phyloP scores from a whole-genome alignment of 2,113 vertebrate genomes.

The Prochilodus magdalenae region DNA sequence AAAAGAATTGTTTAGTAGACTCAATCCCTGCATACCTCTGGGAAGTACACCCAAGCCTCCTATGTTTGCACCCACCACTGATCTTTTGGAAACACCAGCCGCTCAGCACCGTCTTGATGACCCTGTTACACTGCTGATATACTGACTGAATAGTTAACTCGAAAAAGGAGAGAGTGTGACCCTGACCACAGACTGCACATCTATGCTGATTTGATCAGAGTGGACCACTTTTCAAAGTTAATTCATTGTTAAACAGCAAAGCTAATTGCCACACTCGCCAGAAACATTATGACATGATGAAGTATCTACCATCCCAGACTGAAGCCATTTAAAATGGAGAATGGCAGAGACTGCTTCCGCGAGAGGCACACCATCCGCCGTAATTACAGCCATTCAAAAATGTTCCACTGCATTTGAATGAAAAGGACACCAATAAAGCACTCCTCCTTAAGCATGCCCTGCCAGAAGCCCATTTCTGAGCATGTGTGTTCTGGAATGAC shows the following conservation, averaged over 20 bases:
- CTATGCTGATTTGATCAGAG: not conserved
- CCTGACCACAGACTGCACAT: not conserved
- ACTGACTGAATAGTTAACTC: not conserved
- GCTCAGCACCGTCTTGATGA: not conserved
- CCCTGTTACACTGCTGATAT: not conserved
- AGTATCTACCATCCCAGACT: not conserved
- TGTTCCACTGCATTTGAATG: constrained; percentile 29
- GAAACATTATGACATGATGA: constrained; percentile 4
- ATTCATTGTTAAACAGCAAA: not conserved
- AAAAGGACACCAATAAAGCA: constrained; percentile 38
- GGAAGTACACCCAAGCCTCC: too few species aligned
- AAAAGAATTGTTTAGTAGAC: not conserved
- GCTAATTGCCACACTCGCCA: constrained; percentile 2
- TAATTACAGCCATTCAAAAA: constrained; percentile 45
- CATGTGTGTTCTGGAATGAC: constrained; percentile 24
- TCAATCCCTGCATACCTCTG: not conserved
- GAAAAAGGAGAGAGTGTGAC: not conserved
- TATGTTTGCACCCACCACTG: not conserved
- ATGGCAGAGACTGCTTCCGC: constrained; percentile 2
- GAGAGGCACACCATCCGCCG: constrained; percentile 4
- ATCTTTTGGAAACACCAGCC: not conserved
- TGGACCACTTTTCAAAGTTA: not conserved
- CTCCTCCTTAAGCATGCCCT: not conserved
- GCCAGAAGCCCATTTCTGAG: constrained; percentile 30
- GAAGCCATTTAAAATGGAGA: constrained; percentile 20